These are phyloP conservation scores for Microctonus aethiopoides DNA, from an alignment of 2,888 invertebrate genomes.

Conservation along the genomic window DNA sequence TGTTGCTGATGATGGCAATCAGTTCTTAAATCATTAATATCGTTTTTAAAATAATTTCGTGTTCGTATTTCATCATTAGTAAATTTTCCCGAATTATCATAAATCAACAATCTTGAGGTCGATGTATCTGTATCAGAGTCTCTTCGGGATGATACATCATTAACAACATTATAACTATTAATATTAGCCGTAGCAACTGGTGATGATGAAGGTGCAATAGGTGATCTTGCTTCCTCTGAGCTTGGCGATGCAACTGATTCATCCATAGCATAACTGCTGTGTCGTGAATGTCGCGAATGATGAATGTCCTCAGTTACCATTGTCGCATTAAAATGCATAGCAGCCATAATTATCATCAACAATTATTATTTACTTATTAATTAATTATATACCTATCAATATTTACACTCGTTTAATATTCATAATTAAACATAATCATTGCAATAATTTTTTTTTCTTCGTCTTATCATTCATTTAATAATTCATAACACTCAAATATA, in stretches of 20 bases:
- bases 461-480: background rate
- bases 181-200: background rate
- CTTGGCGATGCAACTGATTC: slow-evolving; percentile 50
- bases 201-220: slow-evolving; percentile 24
- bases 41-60: background rate
- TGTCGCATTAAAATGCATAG: slow-evolving; percentile 61
- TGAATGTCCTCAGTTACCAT: slow-evolving; percentile 55
- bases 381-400: background rate
- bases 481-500: background rate
- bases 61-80: background rate
- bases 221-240: slow-evolving; percentile 48
- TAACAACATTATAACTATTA: slow-evolving; percentile 1
- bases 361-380: background rate
- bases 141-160: slow-evolving; percentile 22
- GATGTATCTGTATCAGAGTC: slow-evolving; percentile 12
- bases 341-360: slow-evolving; percentile 45
- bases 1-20: slow-evolving; percentile 8
- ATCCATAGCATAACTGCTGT: slow-evolving; percentile 50
- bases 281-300: slow-evolving; percentile 47
- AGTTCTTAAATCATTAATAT: background rate
- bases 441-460: background rate
- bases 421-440: background rate
- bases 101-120: slow-evolving; percentile 16
- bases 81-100: slow-evolving; percentile 11
- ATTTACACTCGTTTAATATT: background rate